Conservation (phyloP, 2,888 invertebrate genomes). For the Agriopis marginaria region DNA sequence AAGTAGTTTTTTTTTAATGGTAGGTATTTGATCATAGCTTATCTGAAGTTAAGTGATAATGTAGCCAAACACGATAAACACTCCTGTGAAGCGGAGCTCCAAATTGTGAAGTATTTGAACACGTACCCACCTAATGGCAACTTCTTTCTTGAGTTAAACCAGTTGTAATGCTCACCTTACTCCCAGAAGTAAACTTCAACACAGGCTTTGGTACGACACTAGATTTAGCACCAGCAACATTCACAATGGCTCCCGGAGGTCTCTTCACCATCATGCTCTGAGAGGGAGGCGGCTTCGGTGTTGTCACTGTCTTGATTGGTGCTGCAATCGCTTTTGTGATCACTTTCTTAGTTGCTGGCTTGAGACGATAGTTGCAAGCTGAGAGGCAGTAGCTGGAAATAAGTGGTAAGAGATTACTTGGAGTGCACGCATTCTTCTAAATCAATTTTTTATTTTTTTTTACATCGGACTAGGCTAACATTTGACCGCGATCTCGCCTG, state of each 20-base stretch:
- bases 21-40: too few relatives aligned
- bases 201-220: slow-evolving; percentile 92
- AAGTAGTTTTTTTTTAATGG: too few relatives aligned
- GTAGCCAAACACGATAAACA: too few relatives aligned
- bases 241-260: slow-evolving; percentile 77
- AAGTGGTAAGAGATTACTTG: not conserved
- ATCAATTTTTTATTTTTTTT: too few relatives aligned
- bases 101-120: too few relatives aligned
- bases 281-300: slow-evolving; percentile 69
- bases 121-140: too few relatives aligned
- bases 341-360: slow-evolving; percentile 83
- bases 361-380: slow-evolving; percentile 92
- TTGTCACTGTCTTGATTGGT: slow-evolving; percentile 68
- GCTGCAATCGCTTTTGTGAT: slow-evolving; percentile 66
- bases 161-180: slow-evolving; percentile 66
- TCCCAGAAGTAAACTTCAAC: slow-evolving; percentile 89
- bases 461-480: too few relatives aligned
- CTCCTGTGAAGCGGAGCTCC: too few relatives aligned
- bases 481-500: too few relatives aligned
- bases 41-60: too few relatives aligned
- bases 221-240: slow-evolving; percentile 88
- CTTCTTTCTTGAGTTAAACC: too few relatives aligned
- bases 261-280: slow-evolving; percentile 84
- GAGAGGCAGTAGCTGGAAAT: slow-evolving; percentile 92
- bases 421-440: too few relatives aligned